A percentile compares a stretch with the other conserved stretches of the same genome.
These are phyloP conservation scores for Lasioglossum lativentre DNA, from an alignment of 2,888 invertebrate species.

Conservation along the genomic window DNA sequence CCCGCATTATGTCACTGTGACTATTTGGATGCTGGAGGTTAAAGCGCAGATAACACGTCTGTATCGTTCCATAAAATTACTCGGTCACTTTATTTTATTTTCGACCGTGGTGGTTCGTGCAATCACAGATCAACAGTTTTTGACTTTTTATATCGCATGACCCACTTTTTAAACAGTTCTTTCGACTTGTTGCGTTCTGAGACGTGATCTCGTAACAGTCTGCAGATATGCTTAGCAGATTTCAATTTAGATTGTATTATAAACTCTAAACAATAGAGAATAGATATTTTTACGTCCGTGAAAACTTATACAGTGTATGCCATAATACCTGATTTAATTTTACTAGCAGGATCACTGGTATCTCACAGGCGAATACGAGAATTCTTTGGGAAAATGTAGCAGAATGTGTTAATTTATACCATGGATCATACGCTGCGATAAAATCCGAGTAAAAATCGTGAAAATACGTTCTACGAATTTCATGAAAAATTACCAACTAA, in stretches of 20 bases:
- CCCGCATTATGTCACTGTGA: slow-evolving; percentile 2
- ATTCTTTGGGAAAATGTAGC: neutral
- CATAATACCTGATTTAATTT: neutral
- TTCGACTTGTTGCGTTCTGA: neutral
- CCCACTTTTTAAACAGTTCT: neutral
- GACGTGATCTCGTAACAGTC: neutral
- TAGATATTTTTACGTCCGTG: neutral
- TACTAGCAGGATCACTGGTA: neutral
- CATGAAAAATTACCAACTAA: neutral
- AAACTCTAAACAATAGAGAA: neutral
- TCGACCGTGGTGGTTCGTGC: neutral
- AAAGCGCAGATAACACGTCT: neutral
- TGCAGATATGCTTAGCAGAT: neutral
- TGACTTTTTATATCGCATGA: neutral
- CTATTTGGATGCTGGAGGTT: neutral
- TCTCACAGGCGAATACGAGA: neutral
- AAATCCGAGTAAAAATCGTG: neutral
- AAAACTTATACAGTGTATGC: neutral
- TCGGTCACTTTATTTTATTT: neutral
- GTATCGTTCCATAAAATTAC: slow-evolving; percentile 4
- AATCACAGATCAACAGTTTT: neutral
- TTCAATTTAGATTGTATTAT: neutral
- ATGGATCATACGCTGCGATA: neutral
- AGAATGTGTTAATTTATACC: neutral
- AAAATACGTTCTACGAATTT: neutral